phyloP scores from a whole-genome alignment of 2,888 invertebrate species.

The Drosophila eohydei region DNA sequence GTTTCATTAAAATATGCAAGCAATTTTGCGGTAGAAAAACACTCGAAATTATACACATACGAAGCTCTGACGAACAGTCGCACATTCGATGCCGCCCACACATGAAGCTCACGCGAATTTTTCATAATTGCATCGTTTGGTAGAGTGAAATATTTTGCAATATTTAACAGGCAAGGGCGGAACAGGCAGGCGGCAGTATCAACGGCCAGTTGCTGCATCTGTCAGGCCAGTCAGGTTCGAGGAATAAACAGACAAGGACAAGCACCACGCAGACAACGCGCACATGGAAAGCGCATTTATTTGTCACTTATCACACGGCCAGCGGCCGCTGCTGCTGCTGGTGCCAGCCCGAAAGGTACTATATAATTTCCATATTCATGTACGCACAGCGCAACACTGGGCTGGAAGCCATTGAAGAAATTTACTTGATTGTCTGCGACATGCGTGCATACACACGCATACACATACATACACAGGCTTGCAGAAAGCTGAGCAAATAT shows the following conservation, averaged over 20 bases:
- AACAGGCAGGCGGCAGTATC: conserved; percentile 15
- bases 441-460: conserved; percentile 24
- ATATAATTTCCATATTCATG: conserved; percentile 72
- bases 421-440: conserved; percentile 68
- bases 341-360: conserved; percentile 59
- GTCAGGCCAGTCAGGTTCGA: conserved; percentile 57
- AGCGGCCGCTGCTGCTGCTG: conserved; percentile 24
- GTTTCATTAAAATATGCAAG: conserved; percentile 79
- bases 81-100: conserved; percentile 19
- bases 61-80: conserved; percentile 14
- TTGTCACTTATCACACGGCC: conserved; percentile 76
- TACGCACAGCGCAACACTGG: conserved; percentile 9
- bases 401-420: conserved; percentile 62
- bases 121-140: conserved; percentile 73
- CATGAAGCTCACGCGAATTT: conserved; percentile 51
- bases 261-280: conserved; percentile 52
- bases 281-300: conserved; percentile 74
- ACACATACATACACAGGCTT: background rate
- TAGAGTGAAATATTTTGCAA: conserved; percentile 69
- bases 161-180: conserved; percentile 59
- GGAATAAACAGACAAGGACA: conserved; percentile 55
- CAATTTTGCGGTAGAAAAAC: conserved; percentile 79
- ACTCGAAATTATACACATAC: conserved; percentile 69
- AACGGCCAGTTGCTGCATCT: conserved; percentile 40
- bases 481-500: conserved; percentile 24